Conservation (phyloP, 1,140 invertebrate genomes). For the Pollicipes pollicipes region DNA sequence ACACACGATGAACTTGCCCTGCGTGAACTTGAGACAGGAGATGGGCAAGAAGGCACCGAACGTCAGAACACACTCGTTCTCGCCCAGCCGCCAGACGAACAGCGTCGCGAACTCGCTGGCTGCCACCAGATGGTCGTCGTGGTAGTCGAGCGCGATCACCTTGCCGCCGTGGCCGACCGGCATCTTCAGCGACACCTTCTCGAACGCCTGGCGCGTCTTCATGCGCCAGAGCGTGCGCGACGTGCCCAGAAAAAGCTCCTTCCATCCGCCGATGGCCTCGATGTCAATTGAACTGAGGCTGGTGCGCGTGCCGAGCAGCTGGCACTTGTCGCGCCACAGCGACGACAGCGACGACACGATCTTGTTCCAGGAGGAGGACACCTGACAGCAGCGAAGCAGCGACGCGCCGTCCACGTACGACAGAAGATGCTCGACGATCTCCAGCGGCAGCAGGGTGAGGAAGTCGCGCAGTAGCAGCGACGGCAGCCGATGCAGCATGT, state of each 20-base stretch:
- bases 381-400: not conserved
- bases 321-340: not conserved
- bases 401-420: slow-evolving; percentile 8
- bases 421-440: slow-evolving; percentile 9
- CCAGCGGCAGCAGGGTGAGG: slow-evolving; percentile 6
- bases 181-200: not conserved
- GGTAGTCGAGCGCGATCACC: not conserved
- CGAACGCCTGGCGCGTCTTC: not conserved
- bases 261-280: not conserved
- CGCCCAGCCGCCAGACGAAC: not conserved
- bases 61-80: slow-evolving; percentile 10
- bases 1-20: slow-evolving; percentile 17
- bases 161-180: not conserved
- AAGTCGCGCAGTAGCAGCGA: slow-evolving; percentile 9
- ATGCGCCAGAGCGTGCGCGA: not conserved
- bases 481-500: slow-evolving; percentile 7
- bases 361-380: not conserved
- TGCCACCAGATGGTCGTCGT: not conserved
- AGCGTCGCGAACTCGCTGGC: not conserved
- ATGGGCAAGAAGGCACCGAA: slow-evolving; percentile 18
- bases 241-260: not conserved
- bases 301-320: not conserved
- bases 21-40: slow-evolving; percentile 20
- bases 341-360: not conserved
- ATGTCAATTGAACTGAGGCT: not conserved